Conservation (phyloP, 1,140 invertebrate species). For the Zaprionus inermis region DNA sequence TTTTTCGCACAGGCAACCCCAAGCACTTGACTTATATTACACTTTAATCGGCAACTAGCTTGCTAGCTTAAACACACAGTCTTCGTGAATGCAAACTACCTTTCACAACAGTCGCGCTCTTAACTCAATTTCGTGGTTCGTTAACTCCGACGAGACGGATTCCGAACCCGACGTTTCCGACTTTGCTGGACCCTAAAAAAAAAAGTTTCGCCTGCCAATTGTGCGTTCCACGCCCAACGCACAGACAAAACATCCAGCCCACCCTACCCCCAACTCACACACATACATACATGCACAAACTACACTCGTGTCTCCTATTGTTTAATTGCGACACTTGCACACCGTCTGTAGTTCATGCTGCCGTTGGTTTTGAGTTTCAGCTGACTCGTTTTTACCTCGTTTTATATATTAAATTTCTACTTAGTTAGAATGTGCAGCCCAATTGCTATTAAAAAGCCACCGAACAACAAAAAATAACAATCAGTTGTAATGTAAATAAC, state of each 20-base stretch:
- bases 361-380: constrained; percentile 63
- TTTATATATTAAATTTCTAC: constrained; percentile 65
- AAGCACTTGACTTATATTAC: constrained; percentile 16
- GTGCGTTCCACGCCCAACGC: constrained; percentile 65
- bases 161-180: constrained; percentile 1
- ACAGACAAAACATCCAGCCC: constrained; percentile 45
- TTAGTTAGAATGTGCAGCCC: constrained; percentile 34
- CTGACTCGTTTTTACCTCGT: constrained; percentile 68
- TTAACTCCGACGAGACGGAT: constrained; percentile 53
- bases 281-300: constrained; percentile 14
- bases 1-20: constrained; percentile 9
- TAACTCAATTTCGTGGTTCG: constrained; percentile 73
- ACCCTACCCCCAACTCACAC: background rate
- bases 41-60: constrained; percentile 24
- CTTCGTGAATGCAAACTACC: constrained; percentile 27
- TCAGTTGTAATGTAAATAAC: background rate
- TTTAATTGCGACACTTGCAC: constrained; percentile 56
- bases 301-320: constrained; percentile 57
- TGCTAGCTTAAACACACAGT: constrained; percentile 2
- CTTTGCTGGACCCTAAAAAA: constrained; percentile 23
- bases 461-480: constrained; percentile 11
- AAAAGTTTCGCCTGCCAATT: constrained; percentile 42
- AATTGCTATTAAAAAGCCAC: background rate
- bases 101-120: constrained; percentile 35
- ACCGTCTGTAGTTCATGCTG: constrained; percentile 41